Evolutionary conservation across 2,888 invertebrate species (phyloP), one percentile per base, ranked within the genome.

Genomic region (Dynastes grantii): DNA sequence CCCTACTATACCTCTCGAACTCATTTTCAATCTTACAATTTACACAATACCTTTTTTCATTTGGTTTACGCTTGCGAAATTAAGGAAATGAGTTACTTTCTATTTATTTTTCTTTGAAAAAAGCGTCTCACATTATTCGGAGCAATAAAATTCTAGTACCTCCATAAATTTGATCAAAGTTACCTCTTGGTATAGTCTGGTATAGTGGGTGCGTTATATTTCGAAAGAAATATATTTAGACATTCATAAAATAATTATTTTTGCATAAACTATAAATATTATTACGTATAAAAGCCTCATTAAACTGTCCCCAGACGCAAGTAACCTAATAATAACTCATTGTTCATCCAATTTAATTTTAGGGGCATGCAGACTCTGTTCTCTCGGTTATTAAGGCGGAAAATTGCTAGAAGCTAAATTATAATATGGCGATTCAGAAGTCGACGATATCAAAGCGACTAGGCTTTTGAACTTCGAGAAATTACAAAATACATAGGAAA

Each of bases 331-430:
- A 61, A 61, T 75, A 75, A 61, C 45, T n/a, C 49, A 75, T 75
- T 75, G 61, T 75, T 75, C 61, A 75, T 45, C 29, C 13, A 61
- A 45, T 75, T 61, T 75, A 75, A 61, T 61, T 75, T 75, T 61
- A 61, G 27, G 22, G 61, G 29, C 27, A 61, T 22, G 45, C 29
- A 49, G 27, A 68, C 11, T 49, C 67, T 6, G 45, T 45, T 51
- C 49, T 49, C 32, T 68, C 11, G 67, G 67, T 49, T 45, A 27
- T 68, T 68, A 68, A 49, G 11, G 49, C 51, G 51, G 27, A 68
- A 51, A 68, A 68, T 73, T 40, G 16, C 22, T 27, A n/a, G 27
- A 16, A 37, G 27, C 53, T 55, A 71, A 71, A 55, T 53, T 55
- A 71, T 55, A 55, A 55, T n/a, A 16, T n/a, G 16, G 55, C 45